Evolutionary conservation across 1,140 invertebrate species (phyloP), one percentile per base, ranked within the genome.

Genomic region (Cotesia chilonis): DNA sequence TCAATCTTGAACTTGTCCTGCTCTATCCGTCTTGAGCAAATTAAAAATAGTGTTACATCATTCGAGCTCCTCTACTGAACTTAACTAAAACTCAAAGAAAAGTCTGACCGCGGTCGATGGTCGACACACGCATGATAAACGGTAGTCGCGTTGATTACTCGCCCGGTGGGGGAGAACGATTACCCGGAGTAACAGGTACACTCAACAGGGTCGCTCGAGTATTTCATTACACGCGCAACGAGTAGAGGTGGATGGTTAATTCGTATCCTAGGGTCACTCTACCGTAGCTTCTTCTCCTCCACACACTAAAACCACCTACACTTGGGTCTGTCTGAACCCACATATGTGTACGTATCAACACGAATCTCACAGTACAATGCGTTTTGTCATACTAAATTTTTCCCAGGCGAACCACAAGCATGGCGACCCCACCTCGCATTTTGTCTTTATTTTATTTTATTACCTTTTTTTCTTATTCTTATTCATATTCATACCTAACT

Each of bases 361-460:
- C 63, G 59, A 72, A 73, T 75, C 64, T 61, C 57, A 75, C 41
- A 47, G 41, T 47, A 47, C 74, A 75, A 75, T 75, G 74, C 70
- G 70, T 70, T 72, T 71, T 65, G 70, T 68, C 65, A 38, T 70
- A 37, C 67, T 28, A 73, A 60, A 55, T 73, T 70, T 85, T 86
- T 86, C 85, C 85, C 85, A 86, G 85, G 84, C 84, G 79, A 84
- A 84, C 83, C 81, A 85, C 82, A 76, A 85, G 81, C 85, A 83
- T 85, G 79, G 83, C 83, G 84, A 84, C 79, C 83, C 84, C 82
- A 83, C 81, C 79, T 72, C 28, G 28, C 28, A 28, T 28, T 28
- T 28, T 28, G 28, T 28, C 75, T 65, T 74, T 66, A 69, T 38
- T 70, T 75, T 69, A 77, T 74, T 73, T 68, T 74, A 51, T 17